Base-by-base conservation (phyloP, 2,797 vertebrate species). In the Muscicapa striata region DNA sequence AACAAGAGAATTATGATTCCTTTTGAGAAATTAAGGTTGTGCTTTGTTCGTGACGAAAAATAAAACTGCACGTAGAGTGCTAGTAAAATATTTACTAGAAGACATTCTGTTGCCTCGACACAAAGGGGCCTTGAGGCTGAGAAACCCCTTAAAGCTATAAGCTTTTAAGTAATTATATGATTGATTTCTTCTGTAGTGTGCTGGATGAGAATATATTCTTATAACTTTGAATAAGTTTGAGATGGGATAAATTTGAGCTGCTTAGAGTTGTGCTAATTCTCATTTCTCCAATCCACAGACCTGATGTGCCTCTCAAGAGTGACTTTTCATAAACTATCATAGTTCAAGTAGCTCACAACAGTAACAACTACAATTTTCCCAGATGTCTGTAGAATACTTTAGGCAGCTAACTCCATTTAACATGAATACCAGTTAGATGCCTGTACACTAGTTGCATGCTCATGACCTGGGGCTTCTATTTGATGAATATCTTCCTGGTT, bases 1-100 rank as follows among this genome's bases (percentile, higher is more conserved):
- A 97, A 96, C 87, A 96, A 89, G 96, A 97, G 90, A 93, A 66
- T 96, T 97, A 83, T 72, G 69, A 94, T 95, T 93, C 61, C 91
- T 70, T 96, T 87, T 84, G 82, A 97, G 88, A 94, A 94, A 85
- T 93, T 95, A 72, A 84, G 18, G 9, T 36, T 95, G 66, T 81
- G 46, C 76, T 93, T 93, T 96, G 77, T 94, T 96, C 84, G 21
- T 77, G 51, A 74, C 55, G 93, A 95, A 97, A 87, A 75, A 63
- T 9, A 70, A 77, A 80, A 85, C 43, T 82, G 48, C 87, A 79
- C 1, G 0, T 69, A 90, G 23, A 15, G 3, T 59, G 22, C 36
- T 89, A 30, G 57, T 83, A 77, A 97, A 96, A 86, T 94, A 63
- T 67, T 96, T 97, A 95, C 46, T 61, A 84, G 59, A 90, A 92